These are phyloP conservation scores for Diuraphis noxia DNA, from an alignment of 1,140 invertebrate genomes.

Conservation along the genomic window DNA sequence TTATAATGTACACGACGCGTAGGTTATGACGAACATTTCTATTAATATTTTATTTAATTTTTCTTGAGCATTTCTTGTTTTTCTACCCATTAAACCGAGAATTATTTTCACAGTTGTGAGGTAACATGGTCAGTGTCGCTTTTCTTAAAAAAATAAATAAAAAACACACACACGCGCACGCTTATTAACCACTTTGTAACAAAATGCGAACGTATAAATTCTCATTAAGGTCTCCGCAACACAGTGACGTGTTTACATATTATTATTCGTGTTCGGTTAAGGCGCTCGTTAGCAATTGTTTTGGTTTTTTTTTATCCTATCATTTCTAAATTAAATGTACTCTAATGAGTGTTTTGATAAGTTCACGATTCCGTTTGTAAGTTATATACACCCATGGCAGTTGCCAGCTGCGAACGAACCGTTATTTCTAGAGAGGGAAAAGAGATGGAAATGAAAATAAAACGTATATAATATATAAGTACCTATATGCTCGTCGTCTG, in stretches of 20 bases:
- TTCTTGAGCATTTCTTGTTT: not conserved
- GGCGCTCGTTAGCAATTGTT: conserved; percentile 6
- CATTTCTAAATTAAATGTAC: conserved; percentile 3
- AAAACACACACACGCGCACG: not conserved
- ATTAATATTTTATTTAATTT: not conserved
- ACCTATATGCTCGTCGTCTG: not conserved
- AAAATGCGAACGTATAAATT: conserved; percentile 21
- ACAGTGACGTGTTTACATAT: not conserved
- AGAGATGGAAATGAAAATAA: not conserved
- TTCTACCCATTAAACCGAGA: not conserved
- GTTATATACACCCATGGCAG: not conserved
- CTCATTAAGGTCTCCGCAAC: not conserved
- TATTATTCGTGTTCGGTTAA: not conserved
- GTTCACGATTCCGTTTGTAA: not conserved
- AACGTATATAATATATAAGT: not conserved
- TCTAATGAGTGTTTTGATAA: not conserved
- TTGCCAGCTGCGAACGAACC: not conserved
- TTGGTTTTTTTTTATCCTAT: not conserved
- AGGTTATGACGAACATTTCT: not conserved
- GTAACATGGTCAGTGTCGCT: not conserved
- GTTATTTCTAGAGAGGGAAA: not conserved
- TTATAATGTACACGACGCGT: not conserved
- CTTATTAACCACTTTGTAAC: not conserved
- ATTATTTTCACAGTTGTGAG: conserved; percentile 17
- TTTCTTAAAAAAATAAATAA: not conserved